Conservation (phyloP, 30 jellyfish, hydroid and myxozoan species). For the Clytia hemisphaerica region DNA sequence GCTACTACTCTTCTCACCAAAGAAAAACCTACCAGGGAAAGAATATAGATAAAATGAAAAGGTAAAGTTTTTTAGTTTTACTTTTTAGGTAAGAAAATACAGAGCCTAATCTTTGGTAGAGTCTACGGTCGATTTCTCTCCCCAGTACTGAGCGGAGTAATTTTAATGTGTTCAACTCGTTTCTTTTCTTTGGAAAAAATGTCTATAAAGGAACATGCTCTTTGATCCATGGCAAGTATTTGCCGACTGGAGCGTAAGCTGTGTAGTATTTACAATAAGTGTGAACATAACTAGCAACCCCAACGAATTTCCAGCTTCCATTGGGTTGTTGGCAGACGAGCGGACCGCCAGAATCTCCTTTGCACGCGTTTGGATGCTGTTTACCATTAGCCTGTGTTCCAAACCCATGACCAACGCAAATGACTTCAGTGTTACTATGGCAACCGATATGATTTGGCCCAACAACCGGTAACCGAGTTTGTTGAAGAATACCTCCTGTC, state of each 20-base stretch:
- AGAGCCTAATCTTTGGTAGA: too few relatives aligned
- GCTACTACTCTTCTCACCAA: too few relatives aligned
- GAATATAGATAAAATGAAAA: too few relatives aligned
- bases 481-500: conserved; percentile 12
- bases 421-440: conserved; percentile 2
- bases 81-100: too few relatives aligned
- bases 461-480: conserved; percentile 49
- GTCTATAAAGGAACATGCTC: too few relatives aligned
- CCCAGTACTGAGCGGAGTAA: too few relatives aligned
- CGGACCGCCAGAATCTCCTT: conserved; percentile 84
- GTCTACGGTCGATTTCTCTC: too few relatives aligned
- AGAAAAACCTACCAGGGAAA: too few relatives aligned
- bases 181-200: too few relatives aligned
- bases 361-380: conserved; percentile 60
- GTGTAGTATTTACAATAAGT: conserved; percentile 68
- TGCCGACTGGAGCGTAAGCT: conserved; percentile 55
- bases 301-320: conserved; percentile 71
- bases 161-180: too few relatives aligned
- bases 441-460: conserved; percentile 18
- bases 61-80: too few relatives aligned
- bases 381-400: neutral
- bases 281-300: conserved; percentile 70
- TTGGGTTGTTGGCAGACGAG: conserved; percentile 41
- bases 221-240: conserved; percentile 57
- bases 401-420: conserved; percentile 29